Conservation (phyloP, 2,113 vertebrate genomes). For the Melanotaenia duboulayi region DNA sequence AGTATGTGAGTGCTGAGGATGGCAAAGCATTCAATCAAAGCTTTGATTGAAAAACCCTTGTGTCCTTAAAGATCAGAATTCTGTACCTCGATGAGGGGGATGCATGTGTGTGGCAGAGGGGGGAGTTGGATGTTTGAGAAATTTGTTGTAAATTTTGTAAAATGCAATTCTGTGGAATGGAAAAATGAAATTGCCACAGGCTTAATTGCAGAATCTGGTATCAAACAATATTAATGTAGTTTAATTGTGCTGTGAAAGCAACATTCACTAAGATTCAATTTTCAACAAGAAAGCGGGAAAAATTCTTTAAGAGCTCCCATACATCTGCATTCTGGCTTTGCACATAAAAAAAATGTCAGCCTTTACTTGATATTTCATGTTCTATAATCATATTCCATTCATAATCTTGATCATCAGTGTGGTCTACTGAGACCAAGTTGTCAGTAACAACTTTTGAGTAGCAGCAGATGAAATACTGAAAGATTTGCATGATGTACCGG, state of each 20-base stretch:
- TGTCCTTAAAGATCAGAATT: slow-evolving; percentile 76
- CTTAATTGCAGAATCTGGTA: slow-evolving; percentile 26
- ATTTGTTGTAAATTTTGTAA: slow-evolving; percentile 23
- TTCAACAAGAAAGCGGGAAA: slow-evolving; percentile 17
- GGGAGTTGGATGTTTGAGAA: not conserved
- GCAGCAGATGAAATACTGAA: slow-evolving; percentile 38
- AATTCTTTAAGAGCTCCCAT: not conserved
- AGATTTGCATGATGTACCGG: slow-evolving; percentile 22
- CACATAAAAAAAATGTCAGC: slow-evolving; percentile 21
- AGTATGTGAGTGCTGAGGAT: slow-evolving; percentile 74
- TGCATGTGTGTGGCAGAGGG: slow-evolving; percentile 21
- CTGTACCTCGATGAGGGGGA: slow-evolving; percentile 38
- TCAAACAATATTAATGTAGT: slow-evolving; percentile 30
- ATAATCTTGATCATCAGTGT: slow-evolving; percentile 56
- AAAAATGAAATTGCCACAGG: not conserved
- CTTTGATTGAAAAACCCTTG: slow-evolving; percentile 73
- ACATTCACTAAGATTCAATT: slow-evolving; percentile 11
- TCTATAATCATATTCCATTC: slow-evolving; percentile 40
- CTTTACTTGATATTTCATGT: slow-evolving; percentile 50
- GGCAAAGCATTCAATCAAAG: slow-evolving; percentile 80
- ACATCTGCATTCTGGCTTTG: slow-evolving; percentile 17
- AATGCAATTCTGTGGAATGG: not conserved
- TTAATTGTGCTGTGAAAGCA: slow-evolving; percentile 28
- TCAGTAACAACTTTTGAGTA: slow-evolving; percentile 47
- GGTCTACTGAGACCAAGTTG: slow-evolving; percentile 42